A percentile compares a stretch with the other conserved stretches of the same genome.
phyloP scores from a whole-genome alignment of 1,140 invertebrate species.

The Octopus bimaculoides region DNA sequence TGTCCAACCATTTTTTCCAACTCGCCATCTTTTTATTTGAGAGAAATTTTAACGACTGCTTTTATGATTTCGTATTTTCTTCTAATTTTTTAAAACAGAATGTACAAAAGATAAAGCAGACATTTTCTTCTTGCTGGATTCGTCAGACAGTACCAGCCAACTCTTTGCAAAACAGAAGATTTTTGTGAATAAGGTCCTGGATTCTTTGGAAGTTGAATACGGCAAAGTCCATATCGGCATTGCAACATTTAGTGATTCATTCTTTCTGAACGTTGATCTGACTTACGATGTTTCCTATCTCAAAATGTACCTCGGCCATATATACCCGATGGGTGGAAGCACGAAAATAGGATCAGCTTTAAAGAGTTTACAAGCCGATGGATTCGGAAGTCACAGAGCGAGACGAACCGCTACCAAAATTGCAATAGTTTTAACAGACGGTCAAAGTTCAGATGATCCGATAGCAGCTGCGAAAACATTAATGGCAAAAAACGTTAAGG shows the following conservation, averaged over 20 bases:
- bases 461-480: slow-evolving; percentile 10
- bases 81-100: background rate
- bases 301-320: background rate
- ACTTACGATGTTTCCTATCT: background rate
- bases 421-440: slow-evolving; percentile 11
- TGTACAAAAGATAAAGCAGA: background rate
- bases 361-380: background rate
- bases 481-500: slow-evolving; percentile 18
- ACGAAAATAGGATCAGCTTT: slow-evolving; percentile 11
- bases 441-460: background rate
- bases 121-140: slow-evolving; percentile 4
- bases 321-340: background rate
- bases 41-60: no score
- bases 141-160: background rate
- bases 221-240: slow-evolving; percentile 25
- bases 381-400: background rate
- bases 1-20: no score
- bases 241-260: slow-evolving; percentile 21
- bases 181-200: background rate
- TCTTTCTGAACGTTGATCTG: slow-evolving; percentile 16
- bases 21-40: no score
- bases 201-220: background rate
- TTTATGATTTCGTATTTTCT: no score
- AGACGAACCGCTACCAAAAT: background rate
- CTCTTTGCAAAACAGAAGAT: background rate